These are phyloP conservation scores for Arremon brunneinucha DNA, from an alignment of 2,797 vertebrate genomes.

Conservation along the genomic window DNA sequence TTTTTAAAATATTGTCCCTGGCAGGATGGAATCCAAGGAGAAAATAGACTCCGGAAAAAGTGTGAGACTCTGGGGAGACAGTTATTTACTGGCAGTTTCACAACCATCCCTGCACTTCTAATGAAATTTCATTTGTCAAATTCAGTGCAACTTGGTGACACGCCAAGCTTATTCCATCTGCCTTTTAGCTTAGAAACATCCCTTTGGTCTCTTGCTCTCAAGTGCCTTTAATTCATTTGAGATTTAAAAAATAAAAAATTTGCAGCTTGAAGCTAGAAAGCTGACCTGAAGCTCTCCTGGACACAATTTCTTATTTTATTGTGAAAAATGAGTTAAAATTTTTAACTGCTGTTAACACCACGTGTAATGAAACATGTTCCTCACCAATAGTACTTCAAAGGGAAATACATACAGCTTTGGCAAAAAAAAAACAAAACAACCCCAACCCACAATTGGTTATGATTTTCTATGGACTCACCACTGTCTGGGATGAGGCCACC, in stretches of 20 bases:
- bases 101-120: neutral
- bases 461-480: neutral
- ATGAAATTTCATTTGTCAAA: slow-evolving; percentile 62
- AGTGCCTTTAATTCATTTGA: neutral
- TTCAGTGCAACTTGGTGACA: slow-evolving; percentile 5
- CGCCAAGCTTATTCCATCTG: slow-evolving; percentile 38
- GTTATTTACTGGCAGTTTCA: slow-evolving; percentile 46
- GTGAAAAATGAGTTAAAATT: slow-evolving; percentile 22
- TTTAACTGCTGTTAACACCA: neutral
- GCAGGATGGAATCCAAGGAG: neutral
- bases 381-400: slow-evolving; percentile 10
- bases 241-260: neutral
- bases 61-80: slow-evolving; percentile 22
- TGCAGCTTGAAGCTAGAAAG: neutral
- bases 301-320: neutral
- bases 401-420: neutral
- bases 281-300: neutral
- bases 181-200: slow-evolving; percentile 43
- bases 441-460: neutral
- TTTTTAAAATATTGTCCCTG: slow-evolving; percentile 36
- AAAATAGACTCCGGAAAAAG: slow-evolving; percentile 33
- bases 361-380: neutral
- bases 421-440: neutral
- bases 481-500: slow-evolving; percentile 26
- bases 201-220: slow-evolving; percentile 5